phyloP scores from a whole-genome alignment of 2,888 invertebrate species.

The Andrena chrysosceles region DNA sequence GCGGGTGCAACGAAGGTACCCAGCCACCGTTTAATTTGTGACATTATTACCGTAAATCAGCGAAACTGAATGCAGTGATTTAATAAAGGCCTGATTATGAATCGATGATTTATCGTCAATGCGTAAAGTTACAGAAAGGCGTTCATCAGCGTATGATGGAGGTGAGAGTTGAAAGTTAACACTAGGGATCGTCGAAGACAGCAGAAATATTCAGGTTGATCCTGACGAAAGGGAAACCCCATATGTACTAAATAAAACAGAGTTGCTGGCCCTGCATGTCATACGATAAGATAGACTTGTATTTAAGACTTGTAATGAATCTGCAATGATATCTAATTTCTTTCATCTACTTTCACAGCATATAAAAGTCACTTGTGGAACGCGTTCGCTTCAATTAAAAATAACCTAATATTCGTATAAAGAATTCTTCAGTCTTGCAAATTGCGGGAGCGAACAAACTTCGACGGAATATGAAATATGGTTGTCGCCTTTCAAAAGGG shows the following conservation, averaged over 20 bases:
- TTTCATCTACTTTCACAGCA: neutral
- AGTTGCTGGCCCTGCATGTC: no score
- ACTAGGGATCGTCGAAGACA: no score
- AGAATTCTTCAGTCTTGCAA: neutral
- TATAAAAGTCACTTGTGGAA: slow-evolving; percentile 10
- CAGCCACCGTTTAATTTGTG: slow-evolving; percentile 6
- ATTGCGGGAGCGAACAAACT: neutral
- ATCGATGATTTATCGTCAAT: neutral
- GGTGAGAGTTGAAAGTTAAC: neutral
- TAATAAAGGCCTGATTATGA: neutral
- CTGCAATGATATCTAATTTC: neutral
- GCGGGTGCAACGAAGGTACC: slow-evolving; percentile 8
- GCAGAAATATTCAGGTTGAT: no score
- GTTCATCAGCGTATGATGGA: neutral
- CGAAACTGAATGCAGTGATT: neutral
- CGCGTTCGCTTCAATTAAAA: neutral
- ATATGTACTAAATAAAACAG: no score
- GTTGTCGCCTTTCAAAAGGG: neutral
- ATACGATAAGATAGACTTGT: no score
- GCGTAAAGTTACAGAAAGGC: neutral
- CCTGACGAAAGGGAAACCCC: no score
- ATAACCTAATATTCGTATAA: neutral
- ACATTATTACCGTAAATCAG: slow-evolving; percentile 9
- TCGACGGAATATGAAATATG: neutral
- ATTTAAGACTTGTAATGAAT: neutral